Percentiles rank a stretch among this genome's conserved stretches.
phyloP scores from a whole-genome alignment of 2,797 vertebrate genomes.

The Acanthornis magna region DNA sequence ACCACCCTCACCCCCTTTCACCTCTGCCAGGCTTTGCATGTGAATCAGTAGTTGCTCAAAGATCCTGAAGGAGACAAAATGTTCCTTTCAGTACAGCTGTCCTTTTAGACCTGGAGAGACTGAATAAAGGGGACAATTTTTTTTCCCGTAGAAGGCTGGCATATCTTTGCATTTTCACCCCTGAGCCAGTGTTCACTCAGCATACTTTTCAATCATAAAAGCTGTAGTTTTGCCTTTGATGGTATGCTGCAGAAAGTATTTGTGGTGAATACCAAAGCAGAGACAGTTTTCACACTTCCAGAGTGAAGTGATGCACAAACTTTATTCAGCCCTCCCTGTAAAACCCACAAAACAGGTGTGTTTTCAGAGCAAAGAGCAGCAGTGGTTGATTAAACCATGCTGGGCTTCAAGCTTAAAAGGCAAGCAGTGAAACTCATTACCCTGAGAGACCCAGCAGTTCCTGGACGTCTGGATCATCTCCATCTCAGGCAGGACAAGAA shows the following conservation, averaged over 20 bases:
- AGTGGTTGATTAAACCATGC: background rate
- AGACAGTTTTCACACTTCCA: background rate
- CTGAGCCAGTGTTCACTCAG: background rate
- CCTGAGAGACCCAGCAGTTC: background rate
- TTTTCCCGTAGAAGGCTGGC: background rate
- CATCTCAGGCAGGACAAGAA: background rate
- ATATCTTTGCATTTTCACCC: background rate
- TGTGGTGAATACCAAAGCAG: background rate
- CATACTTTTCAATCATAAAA: background rate
- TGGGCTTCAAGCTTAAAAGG: background rate
- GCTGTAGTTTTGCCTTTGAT: background rate
- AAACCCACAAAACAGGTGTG: background rate
- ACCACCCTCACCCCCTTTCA: background rate
- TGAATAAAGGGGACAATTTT: background rate
- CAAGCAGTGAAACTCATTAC: fast-evolving
- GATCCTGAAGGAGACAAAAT: background rate
- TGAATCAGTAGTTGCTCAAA: background rate
- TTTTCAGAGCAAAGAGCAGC: background rate
- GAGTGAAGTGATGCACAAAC: background rate
- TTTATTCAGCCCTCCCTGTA: background rate
- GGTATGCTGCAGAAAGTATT: background rate
- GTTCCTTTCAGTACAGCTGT: background rate
- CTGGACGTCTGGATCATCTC: background rate
- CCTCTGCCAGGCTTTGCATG: background rate
- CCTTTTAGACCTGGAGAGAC: background rate